Base-by-base conservation (phyloP, 2,113 vertebrate species). In the Podiceps cristatus region DNA sequence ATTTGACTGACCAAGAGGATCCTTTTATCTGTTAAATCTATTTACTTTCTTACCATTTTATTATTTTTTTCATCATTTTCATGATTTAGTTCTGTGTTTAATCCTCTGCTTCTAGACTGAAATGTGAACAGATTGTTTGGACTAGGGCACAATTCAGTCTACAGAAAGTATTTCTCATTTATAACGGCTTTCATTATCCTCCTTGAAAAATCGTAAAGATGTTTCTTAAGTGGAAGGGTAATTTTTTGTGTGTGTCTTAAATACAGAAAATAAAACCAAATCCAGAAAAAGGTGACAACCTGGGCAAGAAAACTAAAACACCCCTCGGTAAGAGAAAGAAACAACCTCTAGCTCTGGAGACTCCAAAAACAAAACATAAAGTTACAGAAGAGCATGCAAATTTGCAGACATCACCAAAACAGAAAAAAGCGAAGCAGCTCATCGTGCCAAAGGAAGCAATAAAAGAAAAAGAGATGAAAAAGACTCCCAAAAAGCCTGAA, bases 401-500 rank as follows among this genome's bases (percentile, higher is more conserved):
- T 35, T 25, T 77, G 31, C 33, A 95, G 55, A 37, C 6, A 0
- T 8, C 82, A 45, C 8, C 44, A 3, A 90, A 77, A 47, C 60
- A 45, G 49, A 89, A 92, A 44, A 84, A 93, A 68, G 20, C 1
- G 45, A 97, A 97, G 91, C 96, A 93, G 50, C 53, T 60, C 47
- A 87, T 44, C 55, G 18, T 59, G 31, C 67, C 77, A 23, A 87
- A 95, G 35, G 88, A 92, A 90, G 53, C 35, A 42, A 19, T 79
- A 60, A 95, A 94, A 78, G 97, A 78, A 74, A 98, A 97, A 91
- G 93, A 94, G 18, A 29, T 40, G 6, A 96, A 95, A 88, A 97
- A 98, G 87, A 96, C 93, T 67, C 96, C 86, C 23, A 96, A 84
- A 80, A 98, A 98, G 40, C 92, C 96, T 58, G 95, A 77, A 80